Evolutionary conservation across 2,113 vertebrate genomes (phyloP).

Genomic region (Forbesichthys papilliferus): DNA sequence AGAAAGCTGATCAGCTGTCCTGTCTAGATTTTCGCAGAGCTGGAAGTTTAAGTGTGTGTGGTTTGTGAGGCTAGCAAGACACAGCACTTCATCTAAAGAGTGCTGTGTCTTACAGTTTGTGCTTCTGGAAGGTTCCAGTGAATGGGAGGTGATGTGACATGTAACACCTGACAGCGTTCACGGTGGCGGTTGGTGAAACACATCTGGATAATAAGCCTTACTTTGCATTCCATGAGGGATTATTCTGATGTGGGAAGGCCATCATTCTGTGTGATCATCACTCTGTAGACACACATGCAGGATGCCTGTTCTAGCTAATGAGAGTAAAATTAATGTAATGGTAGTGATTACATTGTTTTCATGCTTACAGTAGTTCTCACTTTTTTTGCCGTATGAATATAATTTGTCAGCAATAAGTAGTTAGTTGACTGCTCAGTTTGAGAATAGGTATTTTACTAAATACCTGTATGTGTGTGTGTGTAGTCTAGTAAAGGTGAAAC

Average conservation of each 20-base stretch:
- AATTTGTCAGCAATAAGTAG: no score
- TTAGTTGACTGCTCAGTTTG: no score
- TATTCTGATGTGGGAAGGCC: constrained; percentile 18
- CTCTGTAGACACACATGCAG: neutral
- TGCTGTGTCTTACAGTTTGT: neutral
- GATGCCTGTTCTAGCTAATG: neutral
- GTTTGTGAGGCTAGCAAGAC: neutral
- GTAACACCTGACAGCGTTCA: constrained; percentile 24
- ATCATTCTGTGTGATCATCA: constrained; percentile 11
- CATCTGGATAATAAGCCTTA: constrained; percentile 37
- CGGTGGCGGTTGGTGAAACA: constrained; percentile 10
- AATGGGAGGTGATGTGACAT: constrained; percentile 37
- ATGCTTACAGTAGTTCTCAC: no score
- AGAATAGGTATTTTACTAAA: no score
- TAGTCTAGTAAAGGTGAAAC: no score
- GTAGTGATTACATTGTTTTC: no score
- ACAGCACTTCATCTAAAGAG: neutral
- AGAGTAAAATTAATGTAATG: no score
- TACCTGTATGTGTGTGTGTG: no score
- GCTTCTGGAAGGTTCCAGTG: constrained; percentile 4
- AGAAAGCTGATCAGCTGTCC: constrained; percentile 13
- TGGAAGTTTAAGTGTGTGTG: constrained; percentile 12
- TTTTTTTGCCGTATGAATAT: no score
- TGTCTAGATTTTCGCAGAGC: constrained; percentile 17
- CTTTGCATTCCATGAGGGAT: constrained; percentile 27